These are phyloP conservation scores for Lucilia cuprina DNA, from an alignment of 1,140 invertebrate genomes.

Conservation along the genomic window DNA sequence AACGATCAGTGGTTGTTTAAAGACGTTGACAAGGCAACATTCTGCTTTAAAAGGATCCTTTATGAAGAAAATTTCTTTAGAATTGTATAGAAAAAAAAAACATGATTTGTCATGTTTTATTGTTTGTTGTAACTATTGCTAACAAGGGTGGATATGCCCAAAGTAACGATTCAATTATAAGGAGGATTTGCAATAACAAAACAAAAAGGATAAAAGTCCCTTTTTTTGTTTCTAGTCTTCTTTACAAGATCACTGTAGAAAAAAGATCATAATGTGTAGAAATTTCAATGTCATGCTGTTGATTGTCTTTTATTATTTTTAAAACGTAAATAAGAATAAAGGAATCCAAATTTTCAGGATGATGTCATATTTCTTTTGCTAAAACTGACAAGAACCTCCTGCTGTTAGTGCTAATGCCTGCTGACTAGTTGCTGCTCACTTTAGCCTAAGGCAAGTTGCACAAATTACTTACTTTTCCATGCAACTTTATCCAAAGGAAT, in stretches of 20 bases:
- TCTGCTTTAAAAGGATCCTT: background rate
- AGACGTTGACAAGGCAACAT: conserved; percentile 15
- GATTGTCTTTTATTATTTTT: background rate
- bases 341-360: background rate
- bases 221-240: background rate
- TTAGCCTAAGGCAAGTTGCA: background rate
- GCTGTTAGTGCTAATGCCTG: background rate
- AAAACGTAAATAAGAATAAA: background rate
- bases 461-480: background rate
- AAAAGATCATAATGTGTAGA: background rate
- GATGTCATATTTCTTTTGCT: background rate
- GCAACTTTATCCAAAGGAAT: background rate
- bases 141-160: conserved; percentile 30
- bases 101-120: conserved; percentile 18
- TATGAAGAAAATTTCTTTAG: background rate
- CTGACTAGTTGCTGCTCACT: background rate
- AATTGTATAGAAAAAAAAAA: background rate
- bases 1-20: conserved; percentile 29
- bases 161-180: background rate
- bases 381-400: background rate
- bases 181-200: background rate
- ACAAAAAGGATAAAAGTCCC: background rate
- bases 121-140: background rate
- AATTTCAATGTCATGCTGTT: conserved; percentile 2
- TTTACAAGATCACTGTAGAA: background rate